Base-by-base conservation (phyloP, 2,888 invertebrate genomes). In the Gastracanthus pulcherrimus region DNA sequence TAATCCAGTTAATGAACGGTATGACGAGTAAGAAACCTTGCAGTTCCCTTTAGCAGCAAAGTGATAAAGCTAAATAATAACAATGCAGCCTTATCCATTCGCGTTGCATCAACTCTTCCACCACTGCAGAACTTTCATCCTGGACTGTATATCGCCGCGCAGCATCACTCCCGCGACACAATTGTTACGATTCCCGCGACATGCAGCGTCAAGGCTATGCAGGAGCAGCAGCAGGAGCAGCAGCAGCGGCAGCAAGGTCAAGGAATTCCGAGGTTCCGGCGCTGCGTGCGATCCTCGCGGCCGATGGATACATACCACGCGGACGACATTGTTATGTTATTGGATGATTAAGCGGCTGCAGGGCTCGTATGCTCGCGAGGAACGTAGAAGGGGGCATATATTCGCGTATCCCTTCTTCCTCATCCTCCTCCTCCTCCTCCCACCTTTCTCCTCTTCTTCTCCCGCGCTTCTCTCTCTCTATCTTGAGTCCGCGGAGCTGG, bases 321-420 rank as follows among this genome's bases (percentile, higher is more conserved):
- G 55, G 60, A 36, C 79, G 75, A 77, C 82, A 82, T 75, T 78
- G 76, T 80, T 76, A 55, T 66, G 76, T 76, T 80, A 80, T 80
- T 71, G 76, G 76, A 80, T 71, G 80, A 76, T 80, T 76, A 76
- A 76, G 60, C 31, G 19, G 31, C 29, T 41, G 69, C 48, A n/a
- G n/a, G n/a, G 48, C 45, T 69, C 69, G 29, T n/a, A 26, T 66
- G 38, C 6, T 6, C 34, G 19, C 9, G 36, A 36, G n/a, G 13
- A 6, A 3, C 0, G 3, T 16, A 36, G 60, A 62, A 45, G 45
- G 69, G 72, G 48, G 69, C 29, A 26, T 31, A 9, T 62, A 31
- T 19, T 36, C 38, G 16, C 7, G 16, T 67, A 74, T 67, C 74
- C 72, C 79, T 60, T 60, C 31, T 55, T 60, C 69, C 48, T 72